These are phyloP conservation scores for Schizopygopsis pylzovi DNA, from an alignment of 2,797 vertebrate genomes.

Conservation along the genomic window DNA sequence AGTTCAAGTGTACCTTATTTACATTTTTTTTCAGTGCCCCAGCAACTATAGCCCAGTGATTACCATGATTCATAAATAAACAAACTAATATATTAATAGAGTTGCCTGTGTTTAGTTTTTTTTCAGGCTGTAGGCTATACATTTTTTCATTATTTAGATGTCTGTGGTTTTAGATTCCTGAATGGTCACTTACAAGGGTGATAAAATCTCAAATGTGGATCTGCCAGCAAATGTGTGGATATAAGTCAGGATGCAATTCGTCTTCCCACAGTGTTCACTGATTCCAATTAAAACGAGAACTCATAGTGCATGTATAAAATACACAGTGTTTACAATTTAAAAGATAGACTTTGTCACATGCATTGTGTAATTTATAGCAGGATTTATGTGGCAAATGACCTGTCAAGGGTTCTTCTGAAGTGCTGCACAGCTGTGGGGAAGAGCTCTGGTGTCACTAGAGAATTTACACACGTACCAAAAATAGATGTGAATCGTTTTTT, in stretches of 20 bases:
- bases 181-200: too few relatives aligned
- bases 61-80: too few relatives aligned
- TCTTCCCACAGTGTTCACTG: not conserved
- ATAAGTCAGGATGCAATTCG: not conserved
- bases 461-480: too few relatives aligned
- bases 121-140: too few relatives aligned
- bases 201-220: not conserved
- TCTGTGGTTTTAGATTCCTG: too few relatives aligned
- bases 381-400: too few relatives aligned
- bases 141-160: too few relatives aligned
- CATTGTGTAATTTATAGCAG: too few relatives aligned
- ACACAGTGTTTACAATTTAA: not conserved
- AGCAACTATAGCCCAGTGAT: too few relatives aligned
- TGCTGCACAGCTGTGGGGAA: not conserved
- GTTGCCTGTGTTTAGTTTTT: too few relatives aligned
- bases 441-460: not conserved
- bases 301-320: not conserved
- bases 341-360: not conserved
- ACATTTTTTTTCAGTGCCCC: not conserved
- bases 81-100: too few relatives aligned
- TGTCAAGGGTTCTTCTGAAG: not conserved
- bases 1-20: not conserved
- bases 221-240: not conserved
- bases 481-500: too few relatives aligned
- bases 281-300: not conserved